These are phyloP conservation scores for Thermophis baileyi DNA, from an alignment of 2,113 vertebrate genomes.

Conservation along the genomic window DNA sequence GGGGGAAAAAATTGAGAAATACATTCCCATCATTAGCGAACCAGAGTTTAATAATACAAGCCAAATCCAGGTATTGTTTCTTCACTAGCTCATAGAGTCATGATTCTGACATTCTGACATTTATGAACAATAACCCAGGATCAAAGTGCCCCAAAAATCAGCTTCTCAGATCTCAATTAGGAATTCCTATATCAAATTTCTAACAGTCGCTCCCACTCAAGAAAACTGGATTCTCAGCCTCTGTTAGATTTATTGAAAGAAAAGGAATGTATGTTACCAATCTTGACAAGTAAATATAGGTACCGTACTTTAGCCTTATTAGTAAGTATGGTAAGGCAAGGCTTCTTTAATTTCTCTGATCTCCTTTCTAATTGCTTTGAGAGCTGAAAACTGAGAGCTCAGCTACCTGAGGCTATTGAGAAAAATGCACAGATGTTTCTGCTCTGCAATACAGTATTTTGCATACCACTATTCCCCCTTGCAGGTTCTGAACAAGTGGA, in stretches of 20 bases:
- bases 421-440: neutral
- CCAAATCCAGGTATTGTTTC: neutral
- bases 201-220: neutral
- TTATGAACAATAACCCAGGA: neutral
- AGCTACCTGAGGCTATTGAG: neutral
- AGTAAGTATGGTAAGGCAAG: neutral
- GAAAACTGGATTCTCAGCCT: neutral
- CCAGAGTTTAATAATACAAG: neutral
- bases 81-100: neutral
- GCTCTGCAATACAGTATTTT: neutral
- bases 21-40: neutral
- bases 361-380: neutral
- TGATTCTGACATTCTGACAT: neutral
- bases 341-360: neutral
- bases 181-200: neutral
- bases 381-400: no score
- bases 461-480: neutral
- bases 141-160: no score
- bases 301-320: neutral
- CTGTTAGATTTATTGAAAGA: neutral
- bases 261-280: neutral
- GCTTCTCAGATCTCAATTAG: neutral
- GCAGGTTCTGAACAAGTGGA: neutral
- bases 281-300: neutral
- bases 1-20: neutral